A percentile compares a stretch with the other conserved stretches of the same genome.
phyloP scores from a whole-genome alignment of 2,113 vertebrate genomes.

The Nesoenas mayeri region DNA sequence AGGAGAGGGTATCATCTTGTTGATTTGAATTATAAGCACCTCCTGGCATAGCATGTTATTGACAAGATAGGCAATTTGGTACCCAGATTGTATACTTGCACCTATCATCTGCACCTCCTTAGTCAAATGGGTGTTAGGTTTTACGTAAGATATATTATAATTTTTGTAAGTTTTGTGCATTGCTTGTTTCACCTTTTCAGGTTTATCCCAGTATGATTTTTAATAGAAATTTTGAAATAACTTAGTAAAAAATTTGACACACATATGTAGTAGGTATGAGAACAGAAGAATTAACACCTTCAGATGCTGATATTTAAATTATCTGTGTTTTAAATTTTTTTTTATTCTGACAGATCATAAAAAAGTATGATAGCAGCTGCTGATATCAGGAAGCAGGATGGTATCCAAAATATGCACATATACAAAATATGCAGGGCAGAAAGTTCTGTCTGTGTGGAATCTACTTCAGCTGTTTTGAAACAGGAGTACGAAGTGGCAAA shows the following conservation, averaged over 20 bases:
- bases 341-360: background rate
- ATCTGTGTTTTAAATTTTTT: background rate
- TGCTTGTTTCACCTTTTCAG: background rate
- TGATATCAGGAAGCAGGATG: background rate
- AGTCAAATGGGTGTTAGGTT: background rate
- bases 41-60: background rate
- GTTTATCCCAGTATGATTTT: background rate
- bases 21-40: background rate
- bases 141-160: background rate
- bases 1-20: background rate
- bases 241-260: background rate
- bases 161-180: background rate
- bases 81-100: background rate
- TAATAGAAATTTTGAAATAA: background rate
- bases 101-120: background rate
- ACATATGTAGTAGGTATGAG: background rate
- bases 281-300: background rate
- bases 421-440: background rate
- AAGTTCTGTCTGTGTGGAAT: background rate
- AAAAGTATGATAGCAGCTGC: background rate
- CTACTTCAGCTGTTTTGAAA: slow-evolving; percentile 2
- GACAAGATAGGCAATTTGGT: background rate
- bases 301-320: background rate
- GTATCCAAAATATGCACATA: background rate
- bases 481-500: background rate